Evolutionary conservation across 2,113 vertebrate genomes (phyloP).

Genomic region (Paradoxurus hermaphroditus): DNA sequence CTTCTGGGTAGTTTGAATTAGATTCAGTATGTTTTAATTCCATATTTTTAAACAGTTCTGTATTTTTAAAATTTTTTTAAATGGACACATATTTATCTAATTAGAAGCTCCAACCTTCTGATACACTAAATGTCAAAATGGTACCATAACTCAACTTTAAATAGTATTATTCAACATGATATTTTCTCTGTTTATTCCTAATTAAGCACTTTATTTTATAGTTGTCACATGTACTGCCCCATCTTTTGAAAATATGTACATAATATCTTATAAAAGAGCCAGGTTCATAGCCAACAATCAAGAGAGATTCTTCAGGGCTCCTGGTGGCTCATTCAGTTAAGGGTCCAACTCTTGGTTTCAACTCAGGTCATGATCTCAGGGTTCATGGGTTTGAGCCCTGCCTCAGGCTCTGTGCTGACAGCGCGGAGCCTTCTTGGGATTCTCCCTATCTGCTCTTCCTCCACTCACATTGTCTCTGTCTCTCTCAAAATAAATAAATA

Average conservation of each 20-base stretch:
- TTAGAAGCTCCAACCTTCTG: neutral
- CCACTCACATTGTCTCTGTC: too few species aligned
- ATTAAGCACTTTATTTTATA: neutral
- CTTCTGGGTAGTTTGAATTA: neutral
- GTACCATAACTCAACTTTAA: neutral
- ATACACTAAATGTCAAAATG: neutral
- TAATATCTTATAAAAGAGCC: neutral
- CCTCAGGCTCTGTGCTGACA: too few species aligned
- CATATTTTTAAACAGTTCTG: neutral
- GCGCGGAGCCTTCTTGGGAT: too few species aligned
- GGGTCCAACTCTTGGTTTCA: too few species aligned
- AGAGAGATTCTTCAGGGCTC: neutral
- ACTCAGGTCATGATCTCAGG: too few species aligned
- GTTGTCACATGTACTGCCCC: neutral
- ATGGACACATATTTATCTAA: neutral
- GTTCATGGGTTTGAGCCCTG: too few species aligned
- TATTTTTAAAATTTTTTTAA: neutral
- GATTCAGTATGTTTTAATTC: neutral
- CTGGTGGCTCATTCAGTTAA: too few species aligned
- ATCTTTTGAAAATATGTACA: neutral
- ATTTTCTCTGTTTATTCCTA: neutral
- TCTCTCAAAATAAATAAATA: too few species aligned
- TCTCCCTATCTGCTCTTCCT: too few species aligned
- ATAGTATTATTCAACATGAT: neutral
- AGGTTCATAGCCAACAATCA: neutral